Conservation (phyloP, 2,797 vertebrate genomes). For the Cossypha niveicapilla region DNA sequence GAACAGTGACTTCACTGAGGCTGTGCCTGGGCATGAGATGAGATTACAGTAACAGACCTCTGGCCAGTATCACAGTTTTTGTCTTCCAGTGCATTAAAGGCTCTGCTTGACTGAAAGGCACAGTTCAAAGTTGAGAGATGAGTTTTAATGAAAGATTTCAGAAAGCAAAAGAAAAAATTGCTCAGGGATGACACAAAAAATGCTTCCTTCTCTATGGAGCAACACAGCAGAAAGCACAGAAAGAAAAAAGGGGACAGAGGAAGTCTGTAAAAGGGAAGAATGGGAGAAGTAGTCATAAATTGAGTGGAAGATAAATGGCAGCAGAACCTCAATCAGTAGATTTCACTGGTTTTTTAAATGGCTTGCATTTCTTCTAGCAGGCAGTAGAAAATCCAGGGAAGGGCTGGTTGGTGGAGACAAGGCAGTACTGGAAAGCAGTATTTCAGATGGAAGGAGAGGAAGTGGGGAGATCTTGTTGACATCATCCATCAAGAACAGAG, state of each 20-base stretch:
- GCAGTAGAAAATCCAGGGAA: not conserved
- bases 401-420: not conserved
- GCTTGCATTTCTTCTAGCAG: not conserved
- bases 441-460: not conserved
- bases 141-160: not conserved
- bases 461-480: not conserved
- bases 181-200: not conserved
- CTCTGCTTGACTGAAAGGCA: not conserved
- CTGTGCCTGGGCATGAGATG: not conserved
- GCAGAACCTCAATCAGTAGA: not conserved
- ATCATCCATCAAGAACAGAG: not conserved
- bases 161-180: not conserved
- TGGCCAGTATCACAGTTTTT: not conserved
- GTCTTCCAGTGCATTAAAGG: not conserved
- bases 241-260: not conserved
- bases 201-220: not conserved
- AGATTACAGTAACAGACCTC: not conserved
- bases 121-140: not conserved
- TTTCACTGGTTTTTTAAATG: not conserved
- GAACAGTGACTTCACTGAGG: not conserved
- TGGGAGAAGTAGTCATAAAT: not conserved
- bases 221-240: not conserved
- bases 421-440: not conserved
- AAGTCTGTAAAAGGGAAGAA: not conserved
- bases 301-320: not conserved